Conservation (phyloP, 2,797 vertebrate genomes). For the Lates japonicus region DNA sequence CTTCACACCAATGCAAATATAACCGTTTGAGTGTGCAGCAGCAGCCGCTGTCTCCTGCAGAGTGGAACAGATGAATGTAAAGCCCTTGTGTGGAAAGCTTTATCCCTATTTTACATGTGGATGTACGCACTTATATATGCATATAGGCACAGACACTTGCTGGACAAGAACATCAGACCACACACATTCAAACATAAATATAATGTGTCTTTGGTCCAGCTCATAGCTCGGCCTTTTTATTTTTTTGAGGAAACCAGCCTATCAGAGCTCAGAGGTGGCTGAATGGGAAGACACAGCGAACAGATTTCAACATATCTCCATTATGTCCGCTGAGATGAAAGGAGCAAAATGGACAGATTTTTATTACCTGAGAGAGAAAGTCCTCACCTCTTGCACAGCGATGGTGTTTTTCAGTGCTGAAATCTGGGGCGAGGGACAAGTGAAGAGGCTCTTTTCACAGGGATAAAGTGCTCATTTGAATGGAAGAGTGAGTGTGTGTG, state of each 20-base stretch:
- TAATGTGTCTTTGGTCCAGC: slow-evolving; percentile 31
- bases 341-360: slow-evolving; percentile 45
- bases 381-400: slow-evolving; percentile 50
- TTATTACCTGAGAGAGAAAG: slow-evolving; percentile 59
- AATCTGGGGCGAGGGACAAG: slow-evolving; percentile 66
- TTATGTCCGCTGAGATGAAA: slow-evolving; percentile 54
- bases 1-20: slow-evolving; percentile 64
- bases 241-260: slow-evolving; percentile 19
- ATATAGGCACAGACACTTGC: background rate
- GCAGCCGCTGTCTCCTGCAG: slow-evolving; percentile 26
- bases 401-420: slow-evolving; percentile 52
- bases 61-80: slow-evolving; percentile 62
- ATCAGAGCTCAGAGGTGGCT: slow-evolving; percentile 32
- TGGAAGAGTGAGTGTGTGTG: slow-evolving; percentile 55
- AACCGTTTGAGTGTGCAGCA: slow-evolving; percentile 43
- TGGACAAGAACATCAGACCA: background rate
- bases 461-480: slow-evolving; percentile 76
- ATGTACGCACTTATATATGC: background rate
- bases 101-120: slow-evolving; percentile 22
- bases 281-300: slow-evolving; percentile 46
- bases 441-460: slow-evolving; percentile 73
- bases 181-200: slow-evolving; percentile 31
- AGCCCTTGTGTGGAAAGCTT: slow-evolving; percentile 41
- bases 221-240: slow-evolving; percentile 16
- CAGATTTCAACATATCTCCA: slow-evolving; percentile 50